phyloP scores from a whole-genome alignment of 2,113 vertebrate genomes.

The Accipiter cooperii region DNA sequence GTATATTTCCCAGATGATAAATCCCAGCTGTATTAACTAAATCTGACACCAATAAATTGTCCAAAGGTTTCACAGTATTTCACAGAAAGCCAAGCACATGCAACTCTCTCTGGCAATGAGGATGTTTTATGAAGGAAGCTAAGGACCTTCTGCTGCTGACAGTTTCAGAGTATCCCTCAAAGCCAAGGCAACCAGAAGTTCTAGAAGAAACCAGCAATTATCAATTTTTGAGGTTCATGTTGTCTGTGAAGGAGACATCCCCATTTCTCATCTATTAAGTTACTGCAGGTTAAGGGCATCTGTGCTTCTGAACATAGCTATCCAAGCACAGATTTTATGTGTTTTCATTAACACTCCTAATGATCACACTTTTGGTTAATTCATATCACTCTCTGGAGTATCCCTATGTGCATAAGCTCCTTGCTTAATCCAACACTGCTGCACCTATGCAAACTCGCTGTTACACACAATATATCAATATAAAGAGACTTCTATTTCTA shows the following conservation, averaged over 20 bases:
- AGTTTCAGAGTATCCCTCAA: background rate
- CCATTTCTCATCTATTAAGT: background rate
- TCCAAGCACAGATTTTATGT: background rate
- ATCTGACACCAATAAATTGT: background rate
- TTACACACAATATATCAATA: background rate
- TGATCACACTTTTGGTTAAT: background rate
- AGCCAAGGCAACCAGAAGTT: background rate
- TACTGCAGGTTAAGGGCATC: background rate
- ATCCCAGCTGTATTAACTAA: background rate
- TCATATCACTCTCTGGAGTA: background rate
- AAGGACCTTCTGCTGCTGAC: background rate
- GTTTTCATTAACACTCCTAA: background rate
- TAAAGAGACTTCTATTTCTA: background rate
- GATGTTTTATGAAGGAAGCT: background rate
- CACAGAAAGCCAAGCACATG: background rate
- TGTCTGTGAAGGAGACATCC: background rate
- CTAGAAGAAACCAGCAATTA: background rate
- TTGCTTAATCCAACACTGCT: background rate
- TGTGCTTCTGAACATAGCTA: background rate
- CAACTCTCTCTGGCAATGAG: background rate
- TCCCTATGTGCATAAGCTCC: background rate
- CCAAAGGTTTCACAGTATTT: background rate
- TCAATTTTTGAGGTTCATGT: background rate
- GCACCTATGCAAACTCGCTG: background rate
- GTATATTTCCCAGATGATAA: background rate